Evolutionary conservation across 2,113 vertebrate genomes (phyloP).

Genomic region (Erythrolamprus reginae): DNA sequence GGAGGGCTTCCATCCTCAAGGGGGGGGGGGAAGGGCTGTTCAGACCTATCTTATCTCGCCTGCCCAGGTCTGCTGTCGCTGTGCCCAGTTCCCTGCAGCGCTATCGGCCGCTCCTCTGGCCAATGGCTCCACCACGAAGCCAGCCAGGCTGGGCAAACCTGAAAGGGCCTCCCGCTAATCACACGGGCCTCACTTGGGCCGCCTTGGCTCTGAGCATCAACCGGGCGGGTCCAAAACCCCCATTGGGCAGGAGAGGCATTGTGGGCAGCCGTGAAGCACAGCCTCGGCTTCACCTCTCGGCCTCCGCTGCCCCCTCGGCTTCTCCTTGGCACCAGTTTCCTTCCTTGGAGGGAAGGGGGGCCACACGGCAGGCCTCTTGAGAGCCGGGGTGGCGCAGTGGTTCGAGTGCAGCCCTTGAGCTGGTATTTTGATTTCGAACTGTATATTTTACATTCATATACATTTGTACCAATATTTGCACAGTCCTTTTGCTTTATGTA

Average conservation of each 20-base stretch:
- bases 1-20: not conserved
- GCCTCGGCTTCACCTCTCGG: not conserved
- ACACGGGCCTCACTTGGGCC: not conserved
- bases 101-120: not conserved
- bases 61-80: not conserved
- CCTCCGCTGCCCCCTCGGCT: not conserved
- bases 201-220: not conserved
- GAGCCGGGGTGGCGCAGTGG: too few relatives aligned
- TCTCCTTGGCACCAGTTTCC: not conserved
- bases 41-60: not conserved
- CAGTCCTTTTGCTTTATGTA: too few relatives aligned
- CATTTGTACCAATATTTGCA: too few relatives aligned
- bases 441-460: too few relatives aligned
- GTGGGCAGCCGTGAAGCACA: not conserved
- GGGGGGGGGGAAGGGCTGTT: not conserved
- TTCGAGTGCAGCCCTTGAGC: too few relatives aligned
- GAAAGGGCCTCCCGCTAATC: not conserved
- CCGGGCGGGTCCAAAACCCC: not conserved
- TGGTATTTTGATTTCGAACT: too few relatives aligned
- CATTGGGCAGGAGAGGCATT: rapidly evolving
- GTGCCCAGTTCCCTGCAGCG: not conserved
- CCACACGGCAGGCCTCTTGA: not conserved
- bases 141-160: not conserved
- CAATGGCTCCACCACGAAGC: not conserved
- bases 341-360: not conserved